phyloP scores from a whole-genome alignment of 2,888 invertebrate genomes.

The Limnephilus auricula region DNA sequence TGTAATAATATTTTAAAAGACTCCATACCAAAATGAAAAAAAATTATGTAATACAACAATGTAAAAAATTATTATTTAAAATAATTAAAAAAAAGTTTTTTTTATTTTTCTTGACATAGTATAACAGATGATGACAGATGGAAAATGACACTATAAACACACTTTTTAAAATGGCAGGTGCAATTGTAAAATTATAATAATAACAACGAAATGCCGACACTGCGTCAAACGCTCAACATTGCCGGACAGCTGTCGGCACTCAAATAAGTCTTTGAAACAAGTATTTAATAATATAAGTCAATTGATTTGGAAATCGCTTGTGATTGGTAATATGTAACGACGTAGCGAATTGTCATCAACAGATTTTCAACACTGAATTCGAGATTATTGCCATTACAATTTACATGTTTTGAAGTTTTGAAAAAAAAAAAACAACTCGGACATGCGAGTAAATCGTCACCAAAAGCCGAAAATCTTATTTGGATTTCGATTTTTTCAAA shows the following conservation, averaged over 20 bases:
- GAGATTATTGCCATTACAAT: not conserved
- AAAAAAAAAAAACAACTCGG: not conserved
- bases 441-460: not conserved
- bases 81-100: not conserved
- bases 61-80: not conserved
- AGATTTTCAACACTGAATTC: not conserved
- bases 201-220: constrained; percentile 22
- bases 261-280: constrained; percentile 22
- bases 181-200: not conserved
- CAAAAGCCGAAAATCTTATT: not conserved
- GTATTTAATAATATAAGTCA: not conserved
- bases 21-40: not conserved
- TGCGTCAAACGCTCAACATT: not conserved
- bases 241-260: not conserved
- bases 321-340: not conserved
- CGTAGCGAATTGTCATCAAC: not conserved
- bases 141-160: not conserved
- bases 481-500: not conserved
- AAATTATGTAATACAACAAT: not conserved
- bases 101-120: not conserved
- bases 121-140: not conserved
- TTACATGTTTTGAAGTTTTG: not conserved
- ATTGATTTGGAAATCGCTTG: not conserved
- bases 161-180: not conserved
- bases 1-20: not conserved